Evolutionary conservation across 1,140 invertebrate genomes (phyloP).

Genomic region (Drosophila pallidifrons): DNA sequence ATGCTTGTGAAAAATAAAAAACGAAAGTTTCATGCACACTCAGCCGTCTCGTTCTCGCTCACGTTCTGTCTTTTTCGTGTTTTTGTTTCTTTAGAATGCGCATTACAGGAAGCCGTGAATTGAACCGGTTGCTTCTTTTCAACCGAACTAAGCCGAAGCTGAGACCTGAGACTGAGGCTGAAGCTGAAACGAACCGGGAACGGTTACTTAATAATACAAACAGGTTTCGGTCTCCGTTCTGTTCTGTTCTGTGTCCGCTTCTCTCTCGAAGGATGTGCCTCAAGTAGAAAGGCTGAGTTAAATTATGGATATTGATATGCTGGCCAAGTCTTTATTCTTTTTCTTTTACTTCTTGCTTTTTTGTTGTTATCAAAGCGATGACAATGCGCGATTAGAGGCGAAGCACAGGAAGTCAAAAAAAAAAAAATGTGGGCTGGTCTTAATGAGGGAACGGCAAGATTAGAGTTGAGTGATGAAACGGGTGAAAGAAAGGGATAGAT

Average conservation of each 20-base stretch:
- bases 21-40: conserved; percentile 66
- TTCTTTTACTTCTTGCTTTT: not conserved
- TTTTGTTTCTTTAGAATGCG: conserved; percentile 53
- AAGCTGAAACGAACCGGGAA: conserved; percentile 31
- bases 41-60: too few species aligned
- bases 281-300: conserved; percentile 51
- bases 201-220: conserved; percentile 81
- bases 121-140: conserved; percentile 59
- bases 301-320: conserved; percentile 72
- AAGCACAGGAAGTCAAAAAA: conserved; percentile 49
- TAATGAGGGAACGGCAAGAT: conserved; percentile 61
- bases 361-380: conserved; percentile 48
- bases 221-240: conserved; percentile 56
- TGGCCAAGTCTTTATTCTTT: conserved; percentile 11
- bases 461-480: conserved; percentile 32
- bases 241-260: conserved; percentile 9
- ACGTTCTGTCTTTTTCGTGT: not conserved
- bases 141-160: conserved; percentile 19
- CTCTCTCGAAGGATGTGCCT: conserved; percentile 40
- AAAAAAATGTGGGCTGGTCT: conserved; percentile 67
- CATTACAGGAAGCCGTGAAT: conserved; percentile 66
- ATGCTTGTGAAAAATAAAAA: conserved; percentile 64
- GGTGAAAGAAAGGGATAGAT: not conserved
- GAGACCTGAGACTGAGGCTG: conserved; percentile 1
- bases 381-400: conserved; percentile 50